Evolutionary conservation across 2,888 invertebrate species (phyloP).

Genomic region (Chrysomela aeneicollis): DNA sequence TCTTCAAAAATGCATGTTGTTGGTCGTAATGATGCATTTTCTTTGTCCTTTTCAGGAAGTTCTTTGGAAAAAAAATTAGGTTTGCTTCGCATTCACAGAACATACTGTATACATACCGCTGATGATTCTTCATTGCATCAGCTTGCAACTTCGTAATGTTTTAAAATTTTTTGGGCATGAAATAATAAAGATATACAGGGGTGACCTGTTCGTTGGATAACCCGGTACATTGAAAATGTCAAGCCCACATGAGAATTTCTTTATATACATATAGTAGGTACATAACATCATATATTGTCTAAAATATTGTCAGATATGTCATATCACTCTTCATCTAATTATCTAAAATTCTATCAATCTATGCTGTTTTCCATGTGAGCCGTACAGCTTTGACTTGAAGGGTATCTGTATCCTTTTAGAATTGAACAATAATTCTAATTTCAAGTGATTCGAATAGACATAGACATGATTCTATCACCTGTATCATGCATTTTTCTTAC

Average conservation of each 20-base stretch:
- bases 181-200: no score
- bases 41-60: no score
- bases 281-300: conserved; percentile 51
- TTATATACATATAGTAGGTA: conserved; percentile 46
- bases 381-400: conserved; percentile 21
- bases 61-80: no score
- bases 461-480: conserved; percentile 22
- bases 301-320: conserved; percentile 55
- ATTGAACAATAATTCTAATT: conserved; percentile 13
- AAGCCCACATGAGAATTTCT: conserved; percentile 52
- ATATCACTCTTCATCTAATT: conserved; percentile 51
- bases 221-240: conserved; percentile 28
- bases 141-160: no score
- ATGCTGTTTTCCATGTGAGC: conserved; percentile 47
- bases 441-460: conserved; percentile 4
- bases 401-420: conserved; percentile 2
- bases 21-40: no score
- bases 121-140: no score
- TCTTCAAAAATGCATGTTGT: no score
- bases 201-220: no score
- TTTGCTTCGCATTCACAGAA: no score
- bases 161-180: no score
- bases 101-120: no score
- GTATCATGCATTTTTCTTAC: conserved; percentile 4
- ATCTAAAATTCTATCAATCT: conserved; percentile 35